Evolutionary conservation across 2,888 invertebrate species (phyloP).

Genomic region (Drosophila villosipedis): DNA sequence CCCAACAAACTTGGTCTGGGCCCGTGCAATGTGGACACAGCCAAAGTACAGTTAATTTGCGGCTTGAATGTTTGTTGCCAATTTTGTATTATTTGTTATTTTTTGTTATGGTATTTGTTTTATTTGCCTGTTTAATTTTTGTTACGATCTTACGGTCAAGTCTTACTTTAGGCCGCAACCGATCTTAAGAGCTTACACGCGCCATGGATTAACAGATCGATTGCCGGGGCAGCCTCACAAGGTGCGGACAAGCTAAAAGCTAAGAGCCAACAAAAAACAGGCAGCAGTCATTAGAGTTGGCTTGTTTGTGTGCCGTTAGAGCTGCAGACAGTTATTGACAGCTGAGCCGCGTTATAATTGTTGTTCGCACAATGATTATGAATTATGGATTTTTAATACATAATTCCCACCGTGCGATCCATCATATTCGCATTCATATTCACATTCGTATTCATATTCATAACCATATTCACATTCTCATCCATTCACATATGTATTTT

Average conservation of each 20-base stretch:
- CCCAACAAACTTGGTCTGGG: constrained; percentile 10
- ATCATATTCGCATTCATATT: constrained; percentile 21
- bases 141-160: constrained; percentile 20
- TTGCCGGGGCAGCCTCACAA: constrained; percentile 32
- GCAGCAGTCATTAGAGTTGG: constrained; percentile 44
- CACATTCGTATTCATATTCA: not conserved
- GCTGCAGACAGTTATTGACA: constrained; percentile 56
- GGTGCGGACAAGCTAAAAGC: constrained; percentile 34
- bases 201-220: constrained; percentile 69
- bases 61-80: constrained; percentile 16
- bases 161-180: constrained; percentile 32
- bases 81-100: constrained; percentile 4
- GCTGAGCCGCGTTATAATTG: constrained; percentile 46
- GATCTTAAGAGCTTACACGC: constrained; percentile 73
- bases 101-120: constrained; percentile 11
- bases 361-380: constrained; percentile 39
- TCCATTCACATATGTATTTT: constrained; percentile 4
- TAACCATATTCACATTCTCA: not conserved
- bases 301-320: constrained; percentile 64
- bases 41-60: constrained; percentile 10
- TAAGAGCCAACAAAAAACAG: constrained; percentile 15
- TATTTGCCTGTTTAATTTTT: constrained; percentile 33
- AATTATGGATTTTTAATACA: constrained; percentile 52
- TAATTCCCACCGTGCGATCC: constrained; percentile 39
- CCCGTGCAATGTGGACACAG: constrained; percentile 3